phyloP scores from a whole-genome alignment of 2,888 invertebrate genomes.

The Pheosia gnoma region DNA sequence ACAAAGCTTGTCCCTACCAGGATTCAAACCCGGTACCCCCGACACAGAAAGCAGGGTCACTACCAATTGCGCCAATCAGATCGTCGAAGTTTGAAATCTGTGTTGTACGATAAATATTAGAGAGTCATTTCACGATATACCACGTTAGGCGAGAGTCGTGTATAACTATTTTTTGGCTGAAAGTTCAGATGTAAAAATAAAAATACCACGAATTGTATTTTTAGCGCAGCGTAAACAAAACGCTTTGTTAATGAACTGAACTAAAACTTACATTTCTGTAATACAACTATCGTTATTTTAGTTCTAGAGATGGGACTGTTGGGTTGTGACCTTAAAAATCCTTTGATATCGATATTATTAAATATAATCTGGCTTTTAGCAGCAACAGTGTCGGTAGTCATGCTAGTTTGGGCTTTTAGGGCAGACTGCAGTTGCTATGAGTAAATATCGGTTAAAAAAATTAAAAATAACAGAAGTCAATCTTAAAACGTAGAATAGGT shows the following conservation, averaged over 20 bases:
- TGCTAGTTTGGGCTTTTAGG: too few species aligned
- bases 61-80: too few species aligned
- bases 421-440: too few species aligned
- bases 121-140: constrained; percentile 4
- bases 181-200: constrained; percentile 25
- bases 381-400: too few species aligned
- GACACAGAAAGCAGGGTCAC: too few species aligned
- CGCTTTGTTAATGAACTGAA: constrained; percentile 44
- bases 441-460: too few species aligned
- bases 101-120: not conserved
- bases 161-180: constrained; percentile 10
- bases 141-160: constrained; percentile 7
- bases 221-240: constrained; percentile 49
- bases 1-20: too few species aligned
- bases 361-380: too few species aligned
- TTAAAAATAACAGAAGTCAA: too few species aligned
- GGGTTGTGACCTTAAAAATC: not conserved
- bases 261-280: constrained; percentile 41
- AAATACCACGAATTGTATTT: constrained; percentile 38
- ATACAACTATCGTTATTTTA: constrained; percentile 54
- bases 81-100: too few species aligned
- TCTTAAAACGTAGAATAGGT: too few species aligned
- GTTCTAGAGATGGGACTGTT: constrained; percentile 23
- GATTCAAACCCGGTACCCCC: too few species aligned
- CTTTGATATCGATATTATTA: not conserved